These are phyloP conservation scores for Phengaris alcon DNA, from an alignment of 2,888 invertebrate genomes.

Conservation along the genomic window DNA sequence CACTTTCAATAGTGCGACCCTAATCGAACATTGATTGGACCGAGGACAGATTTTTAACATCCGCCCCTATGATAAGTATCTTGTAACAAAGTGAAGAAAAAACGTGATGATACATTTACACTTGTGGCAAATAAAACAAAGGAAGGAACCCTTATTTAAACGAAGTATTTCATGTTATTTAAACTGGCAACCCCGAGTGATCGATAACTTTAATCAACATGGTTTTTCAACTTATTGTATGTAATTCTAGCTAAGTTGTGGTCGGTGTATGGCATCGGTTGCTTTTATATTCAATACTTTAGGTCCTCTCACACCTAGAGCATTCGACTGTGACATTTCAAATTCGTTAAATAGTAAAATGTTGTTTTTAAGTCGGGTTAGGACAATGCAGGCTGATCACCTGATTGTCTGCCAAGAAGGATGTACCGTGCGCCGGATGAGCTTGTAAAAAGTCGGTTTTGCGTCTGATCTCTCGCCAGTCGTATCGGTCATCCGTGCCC, in stretches of 20 bases:
- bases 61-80: conserved; percentile 18
- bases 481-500: too few relatives aligned
- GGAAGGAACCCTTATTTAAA: not conserved
- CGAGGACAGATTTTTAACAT: conserved; percentile 2
- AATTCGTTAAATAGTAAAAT: too few relatives aligned
- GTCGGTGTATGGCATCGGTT: not conserved
- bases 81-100: conserved; percentile 5
- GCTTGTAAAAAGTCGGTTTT: too few relatives aligned
- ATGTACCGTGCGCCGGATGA: too few relatives aligned
- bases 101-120: conserved; percentile 2
- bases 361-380: too few relatives aligned
- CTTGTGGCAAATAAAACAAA: not conserved
- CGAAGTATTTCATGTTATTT: not conserved
- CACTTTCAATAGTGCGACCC: not conserved
- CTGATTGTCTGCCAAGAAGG: too few relatives aligned
- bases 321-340: not conserved
- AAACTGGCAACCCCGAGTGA: not conserved
- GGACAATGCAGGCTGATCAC: too few relatives aligned
- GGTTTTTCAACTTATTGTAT: not conserved
- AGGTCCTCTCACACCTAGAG: not conserved
- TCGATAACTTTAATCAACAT: not conserved
- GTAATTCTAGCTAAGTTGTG: not conserved
- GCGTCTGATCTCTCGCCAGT: too few relatives aligned
- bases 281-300: not conserved
- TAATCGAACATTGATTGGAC: not conserved